A percentile compares a stretch with the other conserved stretches of the same genome.
phyloP scores from a whole-genome alignment of 2,888 invertebrate genomes.

The Boloria euphrosyne region DNA sequence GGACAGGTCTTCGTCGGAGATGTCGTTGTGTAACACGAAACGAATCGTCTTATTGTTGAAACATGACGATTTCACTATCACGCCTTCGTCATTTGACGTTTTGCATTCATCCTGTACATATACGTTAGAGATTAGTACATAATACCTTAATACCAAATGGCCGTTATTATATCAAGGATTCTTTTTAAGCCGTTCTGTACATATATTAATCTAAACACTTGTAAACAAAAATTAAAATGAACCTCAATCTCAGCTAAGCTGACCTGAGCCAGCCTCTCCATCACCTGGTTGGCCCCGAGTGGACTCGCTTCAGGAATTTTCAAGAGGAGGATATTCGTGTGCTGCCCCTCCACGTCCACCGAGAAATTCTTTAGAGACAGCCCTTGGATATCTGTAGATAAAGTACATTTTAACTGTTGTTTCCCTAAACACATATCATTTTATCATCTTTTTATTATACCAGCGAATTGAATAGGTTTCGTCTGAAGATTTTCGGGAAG shows the following conservation, averaged over 20 bases:
- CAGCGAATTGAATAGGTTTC: too few species aligned
- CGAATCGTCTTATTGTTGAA: slow-evolving; percentile 84
- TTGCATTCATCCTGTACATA: slow-evolving; percentile 72
- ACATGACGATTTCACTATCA: slow-evolving; percentile 83
- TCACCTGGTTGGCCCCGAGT: slow-evolving; percentile 73
- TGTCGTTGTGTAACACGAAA: slow-evolving; percentile 87
- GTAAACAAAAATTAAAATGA: background rate
- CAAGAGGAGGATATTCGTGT: slow-evolving; percentile 90
- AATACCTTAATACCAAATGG: too few species aligned
- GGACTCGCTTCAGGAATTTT: slow-evolving; percentile 76
- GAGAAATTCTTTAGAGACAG: slow-evolving; percentile 82
- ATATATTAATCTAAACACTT: too few species aligned
- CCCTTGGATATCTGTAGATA: slow-evolving; percentile 80
- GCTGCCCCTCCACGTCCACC: slow-evolving; percentile 84
- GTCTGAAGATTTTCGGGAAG: too few species aligned
- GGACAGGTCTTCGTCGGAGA: slow-evolving; percentile 85
- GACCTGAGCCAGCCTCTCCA: slow-evolving; percentile 65
- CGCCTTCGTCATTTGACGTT: slow-evolving; percentile 67
- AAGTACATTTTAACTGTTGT: too few species aligned
- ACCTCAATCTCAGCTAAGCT: slow-evolving; percentile 74
- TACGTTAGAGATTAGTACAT: too few species aligned
- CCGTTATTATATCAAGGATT: too few species aligned
- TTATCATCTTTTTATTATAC: too few species aligned
- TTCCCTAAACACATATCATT: too few species aligned
- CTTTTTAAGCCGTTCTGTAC: too few species aligned